These are phyloP conservation scores for Orchesellides sinensis DNA, from an alignment of 2,888 invertebrate species.

Conservation along the genomic window DNA sequence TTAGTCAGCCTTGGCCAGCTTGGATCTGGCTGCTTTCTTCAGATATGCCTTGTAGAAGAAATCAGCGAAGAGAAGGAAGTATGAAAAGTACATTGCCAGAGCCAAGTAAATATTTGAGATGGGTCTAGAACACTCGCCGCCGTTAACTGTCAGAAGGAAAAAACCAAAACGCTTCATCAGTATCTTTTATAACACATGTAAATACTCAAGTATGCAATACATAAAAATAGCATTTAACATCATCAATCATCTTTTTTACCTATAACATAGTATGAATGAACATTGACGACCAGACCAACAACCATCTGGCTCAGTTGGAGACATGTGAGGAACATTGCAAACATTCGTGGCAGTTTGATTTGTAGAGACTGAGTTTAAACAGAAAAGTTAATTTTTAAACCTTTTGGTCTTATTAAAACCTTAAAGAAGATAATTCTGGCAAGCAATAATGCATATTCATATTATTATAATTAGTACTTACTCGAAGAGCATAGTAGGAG, in stretches of 20 bases:
- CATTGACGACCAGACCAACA: conserved; percentile 67
- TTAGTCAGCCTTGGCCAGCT: background rate
- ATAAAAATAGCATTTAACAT: background rate
- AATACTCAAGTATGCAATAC: background rate
- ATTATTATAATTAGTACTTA: background rate
- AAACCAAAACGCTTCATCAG: too few species aligned
- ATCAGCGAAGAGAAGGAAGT: conserved; percentile 67
- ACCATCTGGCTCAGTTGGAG: conserved; percentile 71
- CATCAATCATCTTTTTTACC: background rate
- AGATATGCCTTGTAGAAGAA: conserved; percentile 66
- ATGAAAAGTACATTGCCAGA: conserved; percentile 66
- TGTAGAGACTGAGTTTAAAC: background rate
- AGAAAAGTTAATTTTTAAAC: too few species aligned
- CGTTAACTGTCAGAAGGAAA: too few species aligned
- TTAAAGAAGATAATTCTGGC: too few species aligned
- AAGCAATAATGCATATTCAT: too few species aligned
- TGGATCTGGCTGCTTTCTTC: conserved; percentile 37
- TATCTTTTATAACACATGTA: too few species aligned
- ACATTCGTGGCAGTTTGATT: background rate
- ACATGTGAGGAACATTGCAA: conserved; percentile 67
- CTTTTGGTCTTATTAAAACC: too few species aligned
- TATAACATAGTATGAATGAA: conserved; percentile 35
- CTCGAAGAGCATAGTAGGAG: conserved; percentile 65
- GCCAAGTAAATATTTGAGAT: conserved; percentile 66
- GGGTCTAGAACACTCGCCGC: conserved; percentile 52